Percentiles rank a stretch among this genome's conserved stretches.
Conservation (phyloP, 2,797 vertebrate genomes). For the Knipowitschia caucasica region DNA sequence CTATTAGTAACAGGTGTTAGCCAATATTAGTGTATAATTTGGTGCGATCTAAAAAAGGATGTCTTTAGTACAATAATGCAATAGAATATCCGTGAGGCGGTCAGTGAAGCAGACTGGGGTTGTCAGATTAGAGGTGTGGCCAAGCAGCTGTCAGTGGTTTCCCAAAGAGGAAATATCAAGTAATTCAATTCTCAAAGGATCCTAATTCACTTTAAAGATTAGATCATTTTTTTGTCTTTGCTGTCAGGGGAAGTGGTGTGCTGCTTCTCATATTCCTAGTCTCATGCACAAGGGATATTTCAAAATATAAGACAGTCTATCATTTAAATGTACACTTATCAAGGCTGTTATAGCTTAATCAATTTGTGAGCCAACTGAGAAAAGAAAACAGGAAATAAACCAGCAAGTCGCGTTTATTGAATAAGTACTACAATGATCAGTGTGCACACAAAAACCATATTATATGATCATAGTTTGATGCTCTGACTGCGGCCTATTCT, state of each 20-base stretch:
- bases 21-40: no score
- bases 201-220: conserved; percentile 8
- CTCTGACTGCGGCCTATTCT: conserved; percentile 50
- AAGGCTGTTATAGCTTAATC: background rate
- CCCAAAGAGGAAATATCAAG: conserved; percentile 24
- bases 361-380: conserved; percentile 3
- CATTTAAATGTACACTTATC: background rate
- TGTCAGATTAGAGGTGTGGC: conserved; percentile 8
- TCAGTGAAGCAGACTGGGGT: conserved; percentile 38
- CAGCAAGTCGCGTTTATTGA: conserved; percentile 38
- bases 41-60: background rate
- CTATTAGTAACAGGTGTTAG: no score
- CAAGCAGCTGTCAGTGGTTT: conserved; percentile 37
- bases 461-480: conserved; percentile 57
- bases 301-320: background rate
- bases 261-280: background rate
- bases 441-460: conserved; percentile 60
- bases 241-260: background rate
- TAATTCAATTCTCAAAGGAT: background rate
- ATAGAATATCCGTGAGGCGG: conserved; percentile 13
- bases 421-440: conserved; percentile 24
- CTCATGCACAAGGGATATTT: background rate
- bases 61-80: background rate
- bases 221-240: background rate
- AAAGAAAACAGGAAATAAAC: conserved; percentile 12